A percentile compares a stretch with the other conserved stretches of the same genome.
These are phyloP conservation scores for Rhinopomastus cyanomelas DNA, from an alignment of 2,113 vertebrate species.

Conservation along the genomic window DNA sequence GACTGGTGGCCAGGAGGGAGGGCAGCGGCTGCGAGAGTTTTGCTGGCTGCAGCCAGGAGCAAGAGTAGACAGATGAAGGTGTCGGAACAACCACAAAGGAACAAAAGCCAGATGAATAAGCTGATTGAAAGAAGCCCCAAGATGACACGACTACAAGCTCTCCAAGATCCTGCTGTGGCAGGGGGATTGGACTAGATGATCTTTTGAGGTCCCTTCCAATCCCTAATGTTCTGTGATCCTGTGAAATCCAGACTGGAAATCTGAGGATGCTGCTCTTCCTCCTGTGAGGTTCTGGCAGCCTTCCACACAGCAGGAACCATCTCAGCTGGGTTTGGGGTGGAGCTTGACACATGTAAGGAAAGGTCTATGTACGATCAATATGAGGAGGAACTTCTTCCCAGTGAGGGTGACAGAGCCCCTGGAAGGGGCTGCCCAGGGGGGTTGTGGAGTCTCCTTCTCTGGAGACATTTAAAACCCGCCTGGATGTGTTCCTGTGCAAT, in stretches of 20 bases:
- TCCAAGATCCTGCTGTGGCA: no score
- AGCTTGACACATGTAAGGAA: fast-evolving
- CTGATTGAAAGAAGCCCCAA: neutral
- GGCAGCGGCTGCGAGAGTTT: neutral
- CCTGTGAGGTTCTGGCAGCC: neutral
- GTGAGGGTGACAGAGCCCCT: no score
- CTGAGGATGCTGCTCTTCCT: neutral
- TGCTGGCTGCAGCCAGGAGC: neutral
- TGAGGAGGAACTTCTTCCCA: no score
- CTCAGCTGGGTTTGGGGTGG: neutral
- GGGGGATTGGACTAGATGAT: no score
- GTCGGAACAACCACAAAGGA: neutral
- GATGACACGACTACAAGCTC: neutral
- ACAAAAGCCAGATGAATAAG: neutral
- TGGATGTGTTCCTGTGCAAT: no score
- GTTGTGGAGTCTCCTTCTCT: no score
- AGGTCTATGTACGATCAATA: fast-evolving
- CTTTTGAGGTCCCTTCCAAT: no score
- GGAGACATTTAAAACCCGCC: no score
- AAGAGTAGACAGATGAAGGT: neutral
- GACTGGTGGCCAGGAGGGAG: neutral
- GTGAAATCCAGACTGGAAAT: neutral
- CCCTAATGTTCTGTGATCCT: no score
- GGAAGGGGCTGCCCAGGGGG: no score
- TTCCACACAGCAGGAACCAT: neutral